Base-by-base conservation (phyloP, 2,797 vertebrate species). In the Chaenodraco wilsoni region DNA sequence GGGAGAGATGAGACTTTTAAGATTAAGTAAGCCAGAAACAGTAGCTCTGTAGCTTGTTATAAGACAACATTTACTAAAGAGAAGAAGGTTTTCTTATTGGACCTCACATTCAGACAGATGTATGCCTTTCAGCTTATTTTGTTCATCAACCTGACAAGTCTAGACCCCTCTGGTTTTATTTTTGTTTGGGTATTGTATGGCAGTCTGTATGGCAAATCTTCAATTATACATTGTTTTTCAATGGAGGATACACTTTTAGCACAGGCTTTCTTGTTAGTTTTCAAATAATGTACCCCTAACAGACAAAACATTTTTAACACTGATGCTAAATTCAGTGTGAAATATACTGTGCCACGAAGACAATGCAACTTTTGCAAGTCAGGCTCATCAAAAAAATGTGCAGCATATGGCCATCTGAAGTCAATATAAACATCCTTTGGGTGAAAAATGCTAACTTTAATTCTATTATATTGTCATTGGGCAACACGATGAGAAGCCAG, bases 1-100 rank as follows among this genome's bases (percentile, higher is more conserved):
- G 58, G 55, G 66, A 83, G 80, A 86, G 78, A 87, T 81, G 76
- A 83, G 78, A 86, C 83, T 73, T 87, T 79, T 59, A 76, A 77
- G 74, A 82, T 84, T 72, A 78, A 64, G 57, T 72, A 72, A 63
- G 73, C 37, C 43, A 48, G 66, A 69, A 67, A 68, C 74, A 79
- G 80, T 64, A 57, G 51, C 50, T 73, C 49, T 5, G 51, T 67
- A 4, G 54, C 17, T 73, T 74, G 59, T 72, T 71, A 40, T 23
- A 40, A 48, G 33, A 14, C 41, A 75, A 75, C 49, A 76, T 52
- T 77, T 56, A 55, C 33, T 10, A n/a, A 3, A 50, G 3, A 16
- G n/a, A 44, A 51, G 51, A 64, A 46, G 46, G 27, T 67, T 52
- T 74, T 59, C 19, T 33, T 17, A 55, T 56, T 48, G 54, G 21